Conservation (phyloP, 2,113 vertebrate genomes). For the Campylomormyrus numenius region DNA sequence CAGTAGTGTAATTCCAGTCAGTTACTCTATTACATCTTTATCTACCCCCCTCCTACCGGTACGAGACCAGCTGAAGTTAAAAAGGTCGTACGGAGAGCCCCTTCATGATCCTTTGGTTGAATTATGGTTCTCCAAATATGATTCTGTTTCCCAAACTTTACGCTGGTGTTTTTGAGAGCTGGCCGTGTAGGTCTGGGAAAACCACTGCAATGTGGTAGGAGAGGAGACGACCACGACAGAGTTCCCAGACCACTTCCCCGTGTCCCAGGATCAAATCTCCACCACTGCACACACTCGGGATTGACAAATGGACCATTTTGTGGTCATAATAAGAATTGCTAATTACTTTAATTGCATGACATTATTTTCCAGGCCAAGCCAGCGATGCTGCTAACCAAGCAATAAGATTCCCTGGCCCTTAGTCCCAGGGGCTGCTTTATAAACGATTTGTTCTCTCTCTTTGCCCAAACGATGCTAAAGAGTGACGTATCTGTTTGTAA, state of each 20-base stretch:
- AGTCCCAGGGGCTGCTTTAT: not conserved
- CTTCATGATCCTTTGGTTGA: not conserved
- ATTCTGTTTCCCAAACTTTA: not conserved
- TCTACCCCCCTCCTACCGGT: not conserved
- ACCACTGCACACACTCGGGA: not conserved
- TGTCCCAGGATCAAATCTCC: not conserved
- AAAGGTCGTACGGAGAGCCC: not conserved
- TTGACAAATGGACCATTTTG: not conserved
- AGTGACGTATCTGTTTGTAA: not conserved
- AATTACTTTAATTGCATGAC: not conserved
- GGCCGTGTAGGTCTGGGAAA: slow-evolving; percentile 34
- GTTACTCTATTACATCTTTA: not conserved
- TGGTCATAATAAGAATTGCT: not conserved
- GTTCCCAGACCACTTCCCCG: not conserved
- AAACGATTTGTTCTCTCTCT: not conserved
- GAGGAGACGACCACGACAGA: slow-evolving; percentile 35
- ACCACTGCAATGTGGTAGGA: slow-evolving; percentile 51
- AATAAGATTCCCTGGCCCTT: not conserved
- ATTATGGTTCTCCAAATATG: not conserved
- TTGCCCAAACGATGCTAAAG: not conserved
- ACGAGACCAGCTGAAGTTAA: not conserved
- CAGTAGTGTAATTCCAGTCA: not conserved
- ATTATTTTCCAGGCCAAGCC: not conserved
- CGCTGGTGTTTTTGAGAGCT: not conserved
- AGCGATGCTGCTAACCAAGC: not conserved